Evolutionary conservation across 2,113 vertebrate genomes (phyloP).

Genomic region (Trichomycterus rosablanca): DNA sequence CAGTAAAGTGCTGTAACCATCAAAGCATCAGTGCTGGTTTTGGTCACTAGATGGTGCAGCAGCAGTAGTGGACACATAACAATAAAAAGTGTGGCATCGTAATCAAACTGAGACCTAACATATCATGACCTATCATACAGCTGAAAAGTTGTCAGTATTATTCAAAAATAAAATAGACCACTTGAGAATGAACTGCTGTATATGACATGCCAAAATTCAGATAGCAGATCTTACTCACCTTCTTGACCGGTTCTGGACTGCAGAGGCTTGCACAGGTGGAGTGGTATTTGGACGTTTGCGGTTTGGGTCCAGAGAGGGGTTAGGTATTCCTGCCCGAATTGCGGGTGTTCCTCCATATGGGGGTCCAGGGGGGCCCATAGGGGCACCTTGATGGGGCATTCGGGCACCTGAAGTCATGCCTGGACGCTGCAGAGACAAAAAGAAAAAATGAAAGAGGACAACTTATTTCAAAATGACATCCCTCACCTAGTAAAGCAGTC

Average conservation of each 20-base stretch:
- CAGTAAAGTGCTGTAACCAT: neutral
- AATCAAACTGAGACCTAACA: too few species aligned
- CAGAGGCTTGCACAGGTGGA: conserved; percentile 69
- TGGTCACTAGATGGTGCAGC: conserved; percentile 28
- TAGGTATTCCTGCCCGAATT: conserved; percentile 76
- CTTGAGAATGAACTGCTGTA: neutral
- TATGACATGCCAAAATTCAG: neutral
- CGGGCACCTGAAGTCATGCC: conserved; percentile 84
- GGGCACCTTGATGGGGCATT: conserved; percentile 85
- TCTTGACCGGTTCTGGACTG: conserved; percentile 68
- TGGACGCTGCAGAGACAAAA: conserved; percentile 68
- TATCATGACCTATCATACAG: too few species aligned
- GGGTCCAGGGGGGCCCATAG: conserved; percentile 83
- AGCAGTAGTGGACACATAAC: neutral
- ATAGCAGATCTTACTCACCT: conserved; percentile 66
- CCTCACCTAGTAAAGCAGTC: too few species aligned
- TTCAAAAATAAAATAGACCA: too few species aligned
- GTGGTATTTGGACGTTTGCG: conserved; percentile 76
- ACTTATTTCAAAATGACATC: too few species aligned
- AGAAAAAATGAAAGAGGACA: neutral
- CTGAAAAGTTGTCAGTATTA: too few species aligned
- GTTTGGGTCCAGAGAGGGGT: conserved; percentile 73
- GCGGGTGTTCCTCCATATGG: conserved; percentile 77
- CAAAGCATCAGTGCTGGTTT: conserved; percentile 1
- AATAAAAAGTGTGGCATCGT: too few species aligned